These are phyloP conservation scores for Gymnothorax javanicus DNA, from an alignment of 2,797 vertebrate genomes.

Conservation along the genomic window DNA sequence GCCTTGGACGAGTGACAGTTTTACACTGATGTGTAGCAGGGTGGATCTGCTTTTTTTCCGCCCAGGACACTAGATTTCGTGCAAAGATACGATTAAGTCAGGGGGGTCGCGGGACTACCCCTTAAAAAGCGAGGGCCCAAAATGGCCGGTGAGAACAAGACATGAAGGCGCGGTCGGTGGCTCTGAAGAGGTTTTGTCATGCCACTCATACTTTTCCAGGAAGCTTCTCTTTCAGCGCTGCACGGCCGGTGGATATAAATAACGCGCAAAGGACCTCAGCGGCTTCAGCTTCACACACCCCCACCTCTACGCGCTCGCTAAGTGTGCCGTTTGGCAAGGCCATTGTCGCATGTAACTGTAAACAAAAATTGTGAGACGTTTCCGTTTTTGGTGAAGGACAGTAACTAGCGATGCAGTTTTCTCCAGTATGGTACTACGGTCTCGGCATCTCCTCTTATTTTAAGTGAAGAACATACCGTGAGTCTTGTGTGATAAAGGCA, in stretches of 20 bases:
- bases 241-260: slow-evolving; percentile 26
- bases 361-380: slow-evolving; percentile 3
- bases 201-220: slow-evolving; percentile 27
- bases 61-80: background rate
- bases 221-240: slow-evolving; percentile 29
- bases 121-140: background rate
- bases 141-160: slow-evolving; percentile 9
- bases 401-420: slow-evolving; percentile 19
- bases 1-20: background rate
- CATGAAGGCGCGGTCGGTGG: background rate
- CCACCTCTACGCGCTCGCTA: background rate
- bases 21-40: background rate
- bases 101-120: background rate
- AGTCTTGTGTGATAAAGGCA: background rate
- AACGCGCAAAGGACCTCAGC: slow-evolving; percentile 13
- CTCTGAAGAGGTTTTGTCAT: slow-evolving; percentile 19
- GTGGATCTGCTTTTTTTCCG: background rate
- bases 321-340: slow-evolving; percentile 2
- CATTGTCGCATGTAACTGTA: background rate
- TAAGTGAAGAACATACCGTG: no score
- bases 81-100: background rate
- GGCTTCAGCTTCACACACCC: background rate
- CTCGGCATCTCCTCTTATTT: background rate
- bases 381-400: slow-evolving; percentile 6
- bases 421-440: background rate